Conservation (phyloP, 2,113 vertebrate species). For the Sminthopsis crassicaudata region DNA sequence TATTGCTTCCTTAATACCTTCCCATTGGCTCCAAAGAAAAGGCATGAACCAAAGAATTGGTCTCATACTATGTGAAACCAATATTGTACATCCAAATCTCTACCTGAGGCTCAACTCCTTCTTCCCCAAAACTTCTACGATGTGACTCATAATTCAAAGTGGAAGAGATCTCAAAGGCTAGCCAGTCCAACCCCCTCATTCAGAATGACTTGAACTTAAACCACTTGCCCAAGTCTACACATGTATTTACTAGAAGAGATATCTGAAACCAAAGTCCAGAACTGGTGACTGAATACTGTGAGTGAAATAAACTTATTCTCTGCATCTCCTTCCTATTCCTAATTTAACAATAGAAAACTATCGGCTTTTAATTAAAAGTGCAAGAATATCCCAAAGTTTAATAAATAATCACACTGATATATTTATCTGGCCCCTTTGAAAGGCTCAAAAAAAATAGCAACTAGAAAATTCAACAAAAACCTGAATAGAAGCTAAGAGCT, state of each 20-base stretch:
- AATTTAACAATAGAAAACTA: not conserved
- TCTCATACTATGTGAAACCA: not conserved
- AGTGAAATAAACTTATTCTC: not conserved
- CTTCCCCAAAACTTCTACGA: conserved; percentile 2
- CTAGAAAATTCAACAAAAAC: conserved; percentile 65
- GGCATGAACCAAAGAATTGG: not conserved
- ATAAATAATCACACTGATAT: not conserved
- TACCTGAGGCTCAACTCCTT: not conserved
- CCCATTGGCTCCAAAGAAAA: not conserved
- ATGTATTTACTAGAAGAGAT: not conserved
- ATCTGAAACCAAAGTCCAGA: not conserved
- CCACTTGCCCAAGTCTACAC: not conserved
- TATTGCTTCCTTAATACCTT: not conserved
- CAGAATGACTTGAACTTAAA: not conserved
- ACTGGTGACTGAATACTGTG: not conserved
- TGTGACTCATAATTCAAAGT: not conserved
- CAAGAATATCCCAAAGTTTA: not conserved
- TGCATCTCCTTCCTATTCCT: not conserved
- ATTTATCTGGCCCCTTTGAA: conserved; percentile 61
- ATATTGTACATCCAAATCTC: not conserved
- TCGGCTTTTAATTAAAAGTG: not conserved
- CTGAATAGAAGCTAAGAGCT: conserved; percentile 66
- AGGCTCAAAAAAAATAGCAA: conserved; percentile 48
- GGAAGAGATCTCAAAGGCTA: not conserved
- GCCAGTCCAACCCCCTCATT: not conserved